These are phyloP conservation scores for Serranus cabrilla DNA, from an alignment of 2,797 vertebrate species.

Conservation along the genomic window DNA sequence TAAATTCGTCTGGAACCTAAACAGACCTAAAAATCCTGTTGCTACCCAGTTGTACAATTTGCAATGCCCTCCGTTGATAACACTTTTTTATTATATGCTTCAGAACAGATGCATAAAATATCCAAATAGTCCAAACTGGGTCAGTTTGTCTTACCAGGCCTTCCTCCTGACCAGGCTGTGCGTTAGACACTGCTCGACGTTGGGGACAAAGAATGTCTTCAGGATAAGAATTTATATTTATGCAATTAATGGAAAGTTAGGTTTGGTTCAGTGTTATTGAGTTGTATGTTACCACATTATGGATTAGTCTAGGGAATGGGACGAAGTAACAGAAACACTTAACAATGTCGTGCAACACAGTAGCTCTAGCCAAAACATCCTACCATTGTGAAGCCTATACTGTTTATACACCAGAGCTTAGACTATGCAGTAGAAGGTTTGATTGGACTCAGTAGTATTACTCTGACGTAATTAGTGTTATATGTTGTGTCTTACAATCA, in stretches of 20 bases:
- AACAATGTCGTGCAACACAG: constrained; percentile 19
- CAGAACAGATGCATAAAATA: too few species aligned
- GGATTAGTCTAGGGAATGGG: constrained; percentile 14
- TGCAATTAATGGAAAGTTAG: background rate
- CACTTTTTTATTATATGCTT: too few species aligned
- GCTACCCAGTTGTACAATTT: too few species aligned
- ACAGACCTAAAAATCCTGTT: too few species aligned
- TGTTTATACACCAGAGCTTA: constrained; percentile 41
- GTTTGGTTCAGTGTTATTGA: background rate
- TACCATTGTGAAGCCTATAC: constrained; percentile 13
- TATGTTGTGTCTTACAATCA: background rate
- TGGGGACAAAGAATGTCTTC: background rate
- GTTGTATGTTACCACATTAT: background rate
- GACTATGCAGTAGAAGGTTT: background rate
- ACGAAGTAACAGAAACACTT: constrained; percentile 32
- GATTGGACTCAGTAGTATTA: background rate
- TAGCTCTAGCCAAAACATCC: constrained; percentile 34
- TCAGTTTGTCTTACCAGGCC: too few species aligned
- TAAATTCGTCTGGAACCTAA: too few species aligned
- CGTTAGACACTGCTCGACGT: background rate
- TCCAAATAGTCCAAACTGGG: too few species aligned
- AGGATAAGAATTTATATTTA: background rate
- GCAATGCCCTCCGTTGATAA: too few species aligned
- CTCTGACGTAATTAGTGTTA: background rate
- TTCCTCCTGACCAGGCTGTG: too few species aligned